Evolutionary conservation across 2,888 invertebrate species (phyloP), one percentile per base, ranked within the genome.

Genomic region (Acrobasis consociella): DNA sequence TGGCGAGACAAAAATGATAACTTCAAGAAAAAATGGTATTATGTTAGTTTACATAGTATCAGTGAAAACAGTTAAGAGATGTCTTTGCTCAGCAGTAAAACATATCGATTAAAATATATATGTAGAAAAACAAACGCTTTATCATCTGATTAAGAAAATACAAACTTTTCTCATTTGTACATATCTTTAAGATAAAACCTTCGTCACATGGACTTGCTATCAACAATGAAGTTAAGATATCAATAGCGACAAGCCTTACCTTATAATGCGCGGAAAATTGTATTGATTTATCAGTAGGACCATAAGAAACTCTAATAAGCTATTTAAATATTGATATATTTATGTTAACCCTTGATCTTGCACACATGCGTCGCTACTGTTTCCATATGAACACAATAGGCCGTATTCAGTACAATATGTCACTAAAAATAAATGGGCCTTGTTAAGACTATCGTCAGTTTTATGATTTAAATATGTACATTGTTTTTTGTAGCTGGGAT

Each of bases 341-440:
- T 56, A 58, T 71, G 75, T 63, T 73, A 80, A 73, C 82, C 82
- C 83, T 82, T 73, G 69, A 68, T 53, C 71, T 72, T 73, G 73
- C 76, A 46, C 78, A 63, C 62, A 65, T 65, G 64, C 62, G 65
- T 65, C 64, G 64, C 72, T 72, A 69, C 70, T 74, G 73, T 78
- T 80, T 78, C 74, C 31, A 31, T 31, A 31, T 31, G 31, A 69
- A 76, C 82, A 89, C 87, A 88, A 85, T 85, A 79, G 80, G 69
- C 73, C 69, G 79, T 77, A 82, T 83, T 83, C 77, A 79, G 81
- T 75, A 86, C 80, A 86, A 85, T 83, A 81, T 81, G 82, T 81
- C 78, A 80, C 80, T 80, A 81, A 84, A 84, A 82, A 84, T 81
- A 82, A 81, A 81, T 77, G 77, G 71, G 71, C 72, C 77, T 77